These are phyloP conservation scores for Calycopis cecrops DNA, from an alignment of 1,140 invertebrate species.

Conservation along the genomic window DNA sequence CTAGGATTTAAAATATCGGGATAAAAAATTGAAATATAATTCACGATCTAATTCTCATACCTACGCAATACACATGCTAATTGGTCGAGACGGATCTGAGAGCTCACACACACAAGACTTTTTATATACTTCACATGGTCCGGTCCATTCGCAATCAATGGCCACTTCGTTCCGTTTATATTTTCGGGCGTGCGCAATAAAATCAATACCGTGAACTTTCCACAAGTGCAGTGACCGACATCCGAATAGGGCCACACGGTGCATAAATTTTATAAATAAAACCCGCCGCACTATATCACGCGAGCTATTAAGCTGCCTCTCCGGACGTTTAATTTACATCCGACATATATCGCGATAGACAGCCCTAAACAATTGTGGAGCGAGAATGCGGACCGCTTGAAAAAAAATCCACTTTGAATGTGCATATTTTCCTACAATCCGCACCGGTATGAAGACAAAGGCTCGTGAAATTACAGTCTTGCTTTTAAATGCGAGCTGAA, in stretches of 20 bases:
- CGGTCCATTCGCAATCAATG: conserved; percentile 41
- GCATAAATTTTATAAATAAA: conserved; percentile 52
- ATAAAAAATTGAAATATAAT: too few relatives aligned
- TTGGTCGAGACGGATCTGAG: too few relatives aligned
- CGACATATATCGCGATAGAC: neutral
- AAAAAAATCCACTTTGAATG: conserved; percentile 65
- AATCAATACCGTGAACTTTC: conserved; percentile 73
- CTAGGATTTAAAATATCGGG: too few relatives aligned
- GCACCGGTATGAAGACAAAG: conserved; percentile 54
- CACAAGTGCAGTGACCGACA: conserved; percentile 65
- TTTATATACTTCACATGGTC: too few relatives aligned
- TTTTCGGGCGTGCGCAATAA: conserved; percentile 71
- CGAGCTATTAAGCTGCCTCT: conserved; percentile 16
- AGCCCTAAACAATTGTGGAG: conserved; percentile 19
- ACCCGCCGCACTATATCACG: conserved; percentile 22
- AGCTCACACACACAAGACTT: too few relatives aligned
- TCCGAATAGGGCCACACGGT: conserved; percentile 55
- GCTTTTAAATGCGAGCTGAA: conserved; percentile 71
- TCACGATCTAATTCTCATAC: too few relatives aligned
- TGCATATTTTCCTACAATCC: conserved; percentile 62
- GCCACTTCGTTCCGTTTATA: conserved; percentile 58
- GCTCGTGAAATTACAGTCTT: conserved; percentile 67
- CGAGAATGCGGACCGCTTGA: conserved; percentile 57
- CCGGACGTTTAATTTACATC: conserved; percentile 15
- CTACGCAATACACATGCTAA: too few relatives aligned